Conservation (phyloP, 2,797 vertebrate species). For the Sebastolobus altivelis region DNA sequence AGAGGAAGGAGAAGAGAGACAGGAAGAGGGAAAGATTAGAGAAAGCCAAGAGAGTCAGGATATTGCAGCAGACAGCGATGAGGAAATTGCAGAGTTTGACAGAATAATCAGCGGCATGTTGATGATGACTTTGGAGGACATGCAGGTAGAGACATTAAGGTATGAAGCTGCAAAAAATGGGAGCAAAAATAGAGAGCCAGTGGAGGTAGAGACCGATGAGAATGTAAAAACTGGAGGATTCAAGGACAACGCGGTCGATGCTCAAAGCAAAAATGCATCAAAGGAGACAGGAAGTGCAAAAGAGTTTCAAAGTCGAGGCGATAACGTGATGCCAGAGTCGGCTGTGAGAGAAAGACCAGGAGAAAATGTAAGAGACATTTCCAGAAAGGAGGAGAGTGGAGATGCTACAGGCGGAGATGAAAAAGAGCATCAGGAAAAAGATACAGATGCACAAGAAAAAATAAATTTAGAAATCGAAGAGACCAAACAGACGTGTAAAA, state of each 20-base stretch:
- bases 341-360: not conserved
- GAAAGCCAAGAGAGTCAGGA: conserved; percentile 18
- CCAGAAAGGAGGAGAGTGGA: not conserved
- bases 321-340: not conserved
- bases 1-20: conserved; percentile 6
- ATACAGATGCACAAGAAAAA: not conserved
- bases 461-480: not conserved
- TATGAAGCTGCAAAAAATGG: not conserved
- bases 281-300: not conserved
- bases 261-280: not conserved
- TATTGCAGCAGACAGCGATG: conserved; percentile 37
- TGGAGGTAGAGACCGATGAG: not conserved
- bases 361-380: not conserved
- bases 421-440: conserved; percentile 16
- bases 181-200: not conserved
- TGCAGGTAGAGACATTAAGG: conserved; percentile 36
- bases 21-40: conserved; percentile 4
- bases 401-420: not conserved
- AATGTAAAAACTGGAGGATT: not conserved
- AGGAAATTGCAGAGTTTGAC: conserved; percentile 71
- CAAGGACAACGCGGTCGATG: not conserved
- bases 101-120: conserved; percentile 77
- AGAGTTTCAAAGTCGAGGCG: not conserved
- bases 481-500: not conserved
- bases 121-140: conserved; percentile 71